Base-by-base conservation (phyloP, 1,140 invertebrate species). In the Nephotettix cincticeps region DNA sequence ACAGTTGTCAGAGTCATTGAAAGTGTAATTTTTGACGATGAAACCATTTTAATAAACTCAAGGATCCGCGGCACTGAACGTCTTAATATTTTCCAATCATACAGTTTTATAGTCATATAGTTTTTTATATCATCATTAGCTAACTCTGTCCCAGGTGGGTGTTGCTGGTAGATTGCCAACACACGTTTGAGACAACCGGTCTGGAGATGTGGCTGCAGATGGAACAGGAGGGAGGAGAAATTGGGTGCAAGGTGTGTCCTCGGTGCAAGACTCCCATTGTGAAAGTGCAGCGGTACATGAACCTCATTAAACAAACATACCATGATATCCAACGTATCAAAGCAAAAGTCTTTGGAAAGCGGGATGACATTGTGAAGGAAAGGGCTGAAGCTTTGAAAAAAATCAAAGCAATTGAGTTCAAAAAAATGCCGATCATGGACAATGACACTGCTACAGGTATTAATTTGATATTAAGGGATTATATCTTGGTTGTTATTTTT, bases 191-290 rank as follows among this genome's bases (percentile, higher is more conserved):
- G 76, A 77, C 82, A 17, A 76, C 82, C 13, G 84, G 82, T 51
- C 75, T 91, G 76, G 84, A 89, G 74, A 77, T 76, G 40, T 84
- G 86, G 81, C 80, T 88, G 74, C 74, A 79, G 21, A 76, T 69
- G 27, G 71, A 78, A 6, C 68, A 82, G 1, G 76, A 81, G 40
- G 76, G 74, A 30, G 77, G 81, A 2, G 76, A 81, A 65, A 84
- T 90, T 54, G 72, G 81, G 17, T 79, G 88, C 68, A 87, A 86
- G 72, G 66, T 74, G 1, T 92, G 90, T 78, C 89, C 90, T 6
- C 80, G 78, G 71, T 91, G 90, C 75, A 86, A 86, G 69, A 86
- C 84, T 17, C 80, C 83, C 0, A 88, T 92, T n/a, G 81, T 83
- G 25, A 84, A 83, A 72, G 88, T 85, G 0, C 75, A 83, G 11